phyloP scores from a whole-genome alignment of 1,140 invertebrate species.

The Dreissena polymorpha region DNA sequence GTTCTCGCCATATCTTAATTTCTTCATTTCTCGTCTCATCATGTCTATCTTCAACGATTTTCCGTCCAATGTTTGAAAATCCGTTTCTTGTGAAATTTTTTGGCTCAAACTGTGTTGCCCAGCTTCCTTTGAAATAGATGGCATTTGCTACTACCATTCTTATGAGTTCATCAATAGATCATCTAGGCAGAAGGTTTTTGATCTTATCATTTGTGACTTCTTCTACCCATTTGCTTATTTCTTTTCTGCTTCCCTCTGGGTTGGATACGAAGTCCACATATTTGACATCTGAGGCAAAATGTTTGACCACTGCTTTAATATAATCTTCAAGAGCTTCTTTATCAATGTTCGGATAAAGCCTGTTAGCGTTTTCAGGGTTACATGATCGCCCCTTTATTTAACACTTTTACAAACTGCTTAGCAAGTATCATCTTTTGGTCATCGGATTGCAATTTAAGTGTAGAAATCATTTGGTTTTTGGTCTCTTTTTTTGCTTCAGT shows the following conservation, averaged over 20 bases:
- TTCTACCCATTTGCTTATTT: constrained; percentile 86
- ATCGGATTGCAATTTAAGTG: constrained; percentile 30
- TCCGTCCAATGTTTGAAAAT: constrained; percentile 68
- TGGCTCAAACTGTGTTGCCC: constrained; percentile 85
- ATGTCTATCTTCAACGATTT: too few relatives aligned
- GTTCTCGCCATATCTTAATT: constrained; percentile 83
- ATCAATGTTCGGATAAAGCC: constrained; percentile 35
- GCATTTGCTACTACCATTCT: constrained; percentile 86
- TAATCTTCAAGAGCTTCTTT: constrained; percentile 30
- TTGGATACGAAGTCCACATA: too few relatives aligned
- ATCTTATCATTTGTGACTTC: constrained; percentile 85
- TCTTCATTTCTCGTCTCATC: constrained; percentile 60
- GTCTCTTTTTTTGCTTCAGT: constrained; percentile 43
- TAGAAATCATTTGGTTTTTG: constrained; percentile 36
- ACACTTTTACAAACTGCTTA: constrained; percentile 4
- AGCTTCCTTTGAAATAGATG: constrained; percentile 87
- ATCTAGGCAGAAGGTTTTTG: constrained; percentile 81
- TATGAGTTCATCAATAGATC: constrained; percentile 81
- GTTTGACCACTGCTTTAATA: not conserved
- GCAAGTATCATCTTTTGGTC: constrained; percentile 23
- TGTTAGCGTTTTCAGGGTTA: constrained; percentile 32
- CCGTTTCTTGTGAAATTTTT: constrained; percentile 81
- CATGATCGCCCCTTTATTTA: constrained; percentile 18
- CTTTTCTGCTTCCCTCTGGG: constrained; percentile 67
- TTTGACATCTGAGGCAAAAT: too few relatives aligned